Evolutionary conservation across 1,140 invertebrate genomes (phyloP), one percentile per base, ranked within the genome.

Genomic region (Panulirus ornatus): DNA sequence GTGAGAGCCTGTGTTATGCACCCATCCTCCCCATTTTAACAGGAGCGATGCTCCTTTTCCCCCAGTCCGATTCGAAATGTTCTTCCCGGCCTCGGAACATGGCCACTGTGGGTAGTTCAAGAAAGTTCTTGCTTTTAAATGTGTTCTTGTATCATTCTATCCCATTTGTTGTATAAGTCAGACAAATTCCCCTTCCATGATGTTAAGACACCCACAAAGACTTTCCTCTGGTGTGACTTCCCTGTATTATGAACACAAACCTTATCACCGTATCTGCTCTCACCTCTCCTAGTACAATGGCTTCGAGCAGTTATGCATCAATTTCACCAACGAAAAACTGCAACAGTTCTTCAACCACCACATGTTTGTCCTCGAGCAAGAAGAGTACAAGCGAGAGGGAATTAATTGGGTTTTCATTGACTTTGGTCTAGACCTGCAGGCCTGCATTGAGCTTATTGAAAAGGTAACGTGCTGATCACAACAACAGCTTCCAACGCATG

Each of bases 321-420:
- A 99, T 96, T 99, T 99, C 96, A 99, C 99, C 95, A 99, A 99
- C 95, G 99, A 99, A 96, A 98, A 99, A 95, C 96, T 99, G 93
- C 99, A 99, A 95, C 99, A 99, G 95, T 99, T 99, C 96, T 99
- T 99, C 98, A 99, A 99, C 96, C 99, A 99, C 95, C 99, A 99
- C 96, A 99, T 99, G 99, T 99, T 99, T 95, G 98, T 99, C 93
- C 96, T 99, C 94, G 99, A 99, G 95, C 99, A 99, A 97, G 99
- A 99, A 95, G 99, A 99, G 94, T 99, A 99, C 95, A 97, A 98
- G 94, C 96, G 97, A 93, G 99, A 99, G 95, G 98, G 98, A 94
- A 99, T 99, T 95, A 97, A 99, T 94, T 99, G 99, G 99, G 97
- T 97, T 93, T 99, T 99, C 96, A 99, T 99, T 95, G 98, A 99